Conservation (phyloP, 2,113 vertebrate species). For the Lagopus muta region DNA sequence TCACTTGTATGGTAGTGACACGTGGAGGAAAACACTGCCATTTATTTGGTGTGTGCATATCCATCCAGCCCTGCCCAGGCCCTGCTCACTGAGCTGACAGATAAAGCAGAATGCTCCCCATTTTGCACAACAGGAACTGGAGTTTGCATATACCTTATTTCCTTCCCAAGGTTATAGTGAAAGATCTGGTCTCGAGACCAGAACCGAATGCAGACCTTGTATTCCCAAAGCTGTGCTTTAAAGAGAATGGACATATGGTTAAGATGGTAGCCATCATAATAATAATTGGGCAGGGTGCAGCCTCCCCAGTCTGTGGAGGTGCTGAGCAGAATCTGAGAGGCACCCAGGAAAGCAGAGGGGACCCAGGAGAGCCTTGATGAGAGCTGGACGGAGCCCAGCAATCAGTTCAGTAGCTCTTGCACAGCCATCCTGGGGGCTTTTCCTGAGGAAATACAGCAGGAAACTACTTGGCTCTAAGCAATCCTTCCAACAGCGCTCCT, state of each 20-base stretch:
- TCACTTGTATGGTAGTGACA: background rate
- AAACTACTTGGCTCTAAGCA: background rate
- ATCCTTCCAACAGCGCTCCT: background rate
- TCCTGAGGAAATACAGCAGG: background rate
- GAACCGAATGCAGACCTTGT: background rate
- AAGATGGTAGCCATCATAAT: background rate
- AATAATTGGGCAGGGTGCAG: rapidly evolving
- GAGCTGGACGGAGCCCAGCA: background rate
- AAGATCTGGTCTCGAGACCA: background rate
- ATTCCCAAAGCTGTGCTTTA: background rate
- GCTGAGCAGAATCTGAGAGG: background rate
- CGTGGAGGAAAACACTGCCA: background rate
- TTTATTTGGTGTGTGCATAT: background rate
- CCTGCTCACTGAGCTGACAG: background rate
- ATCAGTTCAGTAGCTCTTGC: background rate
- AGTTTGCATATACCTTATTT: background rate
- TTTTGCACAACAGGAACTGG: background rate
- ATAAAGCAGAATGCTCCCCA: background rate
- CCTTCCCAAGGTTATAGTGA: background rate
- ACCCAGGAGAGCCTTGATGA: background rate
- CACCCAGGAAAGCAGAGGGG: rapidly evolving
- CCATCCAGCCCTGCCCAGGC: background rate
- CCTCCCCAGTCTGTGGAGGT: background rate
- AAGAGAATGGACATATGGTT: background rate
- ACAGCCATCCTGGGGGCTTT: background rate